Conservation (phyloP, 1,140 invertebrate species). For the Cheumatopsyche charites region DNA sequence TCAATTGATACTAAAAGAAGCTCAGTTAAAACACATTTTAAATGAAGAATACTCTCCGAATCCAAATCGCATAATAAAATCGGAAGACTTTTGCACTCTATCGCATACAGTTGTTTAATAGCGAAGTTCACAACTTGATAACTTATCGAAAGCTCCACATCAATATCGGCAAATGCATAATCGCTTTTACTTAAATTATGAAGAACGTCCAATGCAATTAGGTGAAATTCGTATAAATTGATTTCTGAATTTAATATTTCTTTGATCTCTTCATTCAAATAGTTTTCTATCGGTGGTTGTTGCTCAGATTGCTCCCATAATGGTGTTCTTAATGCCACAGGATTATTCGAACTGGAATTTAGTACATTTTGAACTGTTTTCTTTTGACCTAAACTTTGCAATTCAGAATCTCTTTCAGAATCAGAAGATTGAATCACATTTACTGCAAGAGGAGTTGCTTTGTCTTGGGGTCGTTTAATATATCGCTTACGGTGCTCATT, state of each 20-base stretch:
- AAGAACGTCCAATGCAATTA: conserved; percentile 66
- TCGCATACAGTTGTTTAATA: conserved; percentile 64
- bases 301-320: conserved; percentile 48
- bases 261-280: conserved; percentile 62
- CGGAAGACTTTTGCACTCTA: conserved; percentile 63
- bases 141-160: conserved; percentile 63
- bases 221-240: conserved; percentile 64
- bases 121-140: conserved; percentile 68
- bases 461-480: too few relatives aligned
- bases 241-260: conserved; percentile 62
- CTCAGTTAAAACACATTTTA: conserved; percentile 66
- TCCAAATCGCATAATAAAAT: conserved; percentile 49
- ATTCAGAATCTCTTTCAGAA: neutral
- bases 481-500: conserved; percentile 7
- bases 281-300: conserved; percentile 60
- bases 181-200: conserved; percentile 65
- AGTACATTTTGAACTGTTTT: conserved; percentile 29
- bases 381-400: neutral
- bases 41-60: conserved; percentile 53
- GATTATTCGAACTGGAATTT: conserved; percentile 56
- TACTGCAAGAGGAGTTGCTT: neutral
- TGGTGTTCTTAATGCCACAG: too few relatives aligned
- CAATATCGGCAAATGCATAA: conserved; percentile 54
- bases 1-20: conserved; percentile 61
- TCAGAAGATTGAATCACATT: neutral